phyloP scores from a whole-genome alignment of 2,113 vertebrate genomes.

The Cathartes aura region DNA sequence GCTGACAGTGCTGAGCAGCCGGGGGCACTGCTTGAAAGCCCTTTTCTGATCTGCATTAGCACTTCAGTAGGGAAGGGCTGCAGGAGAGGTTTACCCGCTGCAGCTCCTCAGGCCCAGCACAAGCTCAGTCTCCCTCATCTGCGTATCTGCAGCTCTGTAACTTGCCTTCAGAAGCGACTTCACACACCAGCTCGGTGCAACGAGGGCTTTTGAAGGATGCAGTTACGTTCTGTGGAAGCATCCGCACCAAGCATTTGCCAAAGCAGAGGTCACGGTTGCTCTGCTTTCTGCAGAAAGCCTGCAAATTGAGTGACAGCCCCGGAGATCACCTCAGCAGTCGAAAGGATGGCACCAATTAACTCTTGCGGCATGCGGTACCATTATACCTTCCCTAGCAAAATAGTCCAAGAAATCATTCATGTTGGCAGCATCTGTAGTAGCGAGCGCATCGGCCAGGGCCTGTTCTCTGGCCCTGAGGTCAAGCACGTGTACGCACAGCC shows the following conservation, averaged over 20 bases:
- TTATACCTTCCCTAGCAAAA: background rate
- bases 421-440: background rate
- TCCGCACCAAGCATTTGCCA: background rate
- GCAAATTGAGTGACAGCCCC: background rate
- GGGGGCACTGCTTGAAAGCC: background rate
- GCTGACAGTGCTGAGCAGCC: background rate
- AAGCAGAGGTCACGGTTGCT: background rate
- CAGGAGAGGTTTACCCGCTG: background rate
- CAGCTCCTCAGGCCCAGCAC: background rate
- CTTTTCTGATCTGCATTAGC: background rate
- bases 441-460: fast-evolving
- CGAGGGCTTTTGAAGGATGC: background rate
- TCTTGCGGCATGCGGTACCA: fast-evolving
- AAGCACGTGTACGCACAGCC: fast-evolving
- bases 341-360: background rate
- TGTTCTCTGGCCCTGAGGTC: background rate
- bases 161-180: background rate
- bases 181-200: background rate
- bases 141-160: background rate
- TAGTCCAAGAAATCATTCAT: background rate
- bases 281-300: background rate
- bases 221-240: background rate
- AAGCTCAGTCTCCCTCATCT: background rate
- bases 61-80: background rate
- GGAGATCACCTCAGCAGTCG: background rate